Evolutionary conservation across 1,140 invertebrate genomes (phyloP), one percentile per base, ranked within the genome.

Genomic region (Hylaeus volcanicus): DNA sequence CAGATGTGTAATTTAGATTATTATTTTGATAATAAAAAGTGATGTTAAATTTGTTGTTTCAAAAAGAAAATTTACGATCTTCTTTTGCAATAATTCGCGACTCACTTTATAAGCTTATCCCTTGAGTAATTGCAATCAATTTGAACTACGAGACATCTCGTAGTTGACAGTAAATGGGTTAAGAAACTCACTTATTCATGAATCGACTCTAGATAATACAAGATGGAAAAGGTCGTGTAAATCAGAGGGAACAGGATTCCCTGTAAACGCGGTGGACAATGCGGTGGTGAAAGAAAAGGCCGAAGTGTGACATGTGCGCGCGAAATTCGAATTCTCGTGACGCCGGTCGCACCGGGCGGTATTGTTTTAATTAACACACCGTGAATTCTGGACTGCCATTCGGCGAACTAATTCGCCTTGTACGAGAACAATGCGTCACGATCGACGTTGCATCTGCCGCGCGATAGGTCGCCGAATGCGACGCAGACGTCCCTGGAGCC

Each of bases 321-420:
- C 73, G 73, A 76, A 81, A 75, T 81, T 75, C 45, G 73, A 76
- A 81, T 81, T 76, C 73, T 64, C 60, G 48, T 39, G 73, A 11
- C 11, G 26, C 3, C 63, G 1, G 12, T 53, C 73, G 73, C 56
- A 64, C 61, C 77, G 12, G 37, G 45, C 48, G 56, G 61, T 63
- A 81, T 81, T 81, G 79, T 81, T 81, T 81, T 81, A 81, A 81
- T 81, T 81, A 81, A 81, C 64, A 69, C 55, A n/a, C 64, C 37
- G 64, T 69, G 73, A 68, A 76, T 81, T 68, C 45, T 61, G 37
- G 3, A 39, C 63, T 39, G 55, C 12, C 65, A 53, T 58, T 61
- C 73, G 65, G 26, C 51, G 64, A 61, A 69, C 65, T 81, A 81
- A 81, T 75, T 76, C 73, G 79, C 56, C 73, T 76, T 81, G 79